Base-by-base conservation (phyloP, 2,888 invertebrate species). In the Tachina fera region DNA sequence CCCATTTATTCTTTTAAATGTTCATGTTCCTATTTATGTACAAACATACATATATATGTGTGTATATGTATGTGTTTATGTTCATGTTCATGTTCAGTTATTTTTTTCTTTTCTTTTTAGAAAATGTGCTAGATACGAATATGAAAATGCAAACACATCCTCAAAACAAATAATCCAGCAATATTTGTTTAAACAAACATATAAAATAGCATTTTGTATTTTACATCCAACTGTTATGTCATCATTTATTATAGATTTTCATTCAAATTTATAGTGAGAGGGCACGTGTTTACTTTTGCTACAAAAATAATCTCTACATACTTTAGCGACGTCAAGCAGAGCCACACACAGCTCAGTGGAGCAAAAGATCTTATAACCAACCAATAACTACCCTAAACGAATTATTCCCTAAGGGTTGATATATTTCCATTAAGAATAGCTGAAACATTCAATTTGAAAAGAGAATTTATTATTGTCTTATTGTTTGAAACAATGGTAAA, bases 161-260 rank as follows among this genome's bases (percentile, higher is more conserved):
- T 10, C 16, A 22, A 31, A 31, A 58, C 22, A 39, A 9, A 61
- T 43, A 43, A 43, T 10, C 16, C 11, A 6, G 1, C n/a, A 13
- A 45, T 22, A 1, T 19, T 63, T 3, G 31, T 39, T 22, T 13
- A 16, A 14, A 14, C 13, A 70, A 58, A 22, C 9, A 14, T 19
- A 43, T 63, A 65, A 11, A 45, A 63, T 9, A 61, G 49, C 19
- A 56, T 39, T 11, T 63, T 31, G n/a, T 31, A 45, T 53, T 45
- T 56, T n/a, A 47, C 22, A 61, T 75, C 68, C 74, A 68, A 74
- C 74, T 74, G 80, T 67, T 74, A 31, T 16, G 31, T 43, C n/a
- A 43, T 61, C 68, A 61, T 75, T 79, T 68, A 61, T 60, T 61
- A 13, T 41, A 61, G 39, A 81, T 39, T 81, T 68, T 53, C 19